A percentile compares a stretch with the other conserved stretches of the same genome.
Evolutionary conservation across 1,140 invertebrate genomes (phyloP).

Genomic region (Kradibia gibbosae): DNA sequence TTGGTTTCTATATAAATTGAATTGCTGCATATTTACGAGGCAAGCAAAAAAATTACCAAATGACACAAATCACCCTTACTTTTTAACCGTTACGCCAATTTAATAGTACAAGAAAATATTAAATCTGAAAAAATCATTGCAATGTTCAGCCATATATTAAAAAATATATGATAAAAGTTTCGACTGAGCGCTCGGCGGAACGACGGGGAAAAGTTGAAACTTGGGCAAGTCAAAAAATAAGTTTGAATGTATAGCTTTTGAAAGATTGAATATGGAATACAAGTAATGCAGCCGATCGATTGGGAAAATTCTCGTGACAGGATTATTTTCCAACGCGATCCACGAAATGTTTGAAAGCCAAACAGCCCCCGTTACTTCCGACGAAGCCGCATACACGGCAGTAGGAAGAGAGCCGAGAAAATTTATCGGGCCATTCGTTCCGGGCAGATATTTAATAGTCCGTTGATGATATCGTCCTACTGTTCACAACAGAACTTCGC

Average conservation of each 20-base stretch:
- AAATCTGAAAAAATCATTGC: neutral
- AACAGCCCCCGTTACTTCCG: no score
- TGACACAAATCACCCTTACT: neutral
- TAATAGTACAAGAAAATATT: neutral
- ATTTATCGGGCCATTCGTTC: neutral
- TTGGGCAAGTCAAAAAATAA: neutral
- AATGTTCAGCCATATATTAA: neutral
- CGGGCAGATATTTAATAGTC: neutral
- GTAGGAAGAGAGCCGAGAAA: neutral
- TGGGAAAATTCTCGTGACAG: neutral
- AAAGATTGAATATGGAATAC: constrained; percentile 5
- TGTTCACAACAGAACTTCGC: neutral
- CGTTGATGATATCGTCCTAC: neutral
- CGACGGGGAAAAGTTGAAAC: neutral
- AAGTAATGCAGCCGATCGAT: neutral
- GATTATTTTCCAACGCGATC: neutral
- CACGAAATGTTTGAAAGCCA: no score
- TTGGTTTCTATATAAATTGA: no score
- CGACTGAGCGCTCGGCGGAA: neutral
- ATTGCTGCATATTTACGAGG: no score
- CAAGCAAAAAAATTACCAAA: no score
- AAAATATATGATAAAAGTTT: constrained; percentile 16
- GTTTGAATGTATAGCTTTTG: neutral
- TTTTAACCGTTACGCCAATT: neutral
- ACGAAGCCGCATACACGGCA: no score